Conservation (phyloP, 2,888 invertebrate genomes). For the Nemotelus pantherinus region DNA sequence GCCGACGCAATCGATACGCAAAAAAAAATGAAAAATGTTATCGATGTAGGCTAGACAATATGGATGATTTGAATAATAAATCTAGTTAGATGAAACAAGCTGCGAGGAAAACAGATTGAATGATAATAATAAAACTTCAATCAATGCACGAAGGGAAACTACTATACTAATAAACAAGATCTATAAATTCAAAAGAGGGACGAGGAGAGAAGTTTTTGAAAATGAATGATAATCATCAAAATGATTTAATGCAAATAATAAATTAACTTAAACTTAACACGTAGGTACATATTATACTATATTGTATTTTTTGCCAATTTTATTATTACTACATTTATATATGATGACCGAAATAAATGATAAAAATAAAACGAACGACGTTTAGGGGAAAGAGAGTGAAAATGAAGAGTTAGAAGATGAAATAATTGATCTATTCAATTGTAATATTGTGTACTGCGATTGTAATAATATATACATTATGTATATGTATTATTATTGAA, state of each 20-base stretch:
- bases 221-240: neutral
- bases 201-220: neutral
- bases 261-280: constrained; percentile 15
- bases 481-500: constrained; percentile 10
- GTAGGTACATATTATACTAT: constrained; percentile 5
- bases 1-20: too few species aligned
- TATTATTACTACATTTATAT: constrained; percentile 30
- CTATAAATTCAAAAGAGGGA: too few species aligned
- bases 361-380: neutral
- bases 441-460: constrained; percentile 36
- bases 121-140: neutral
- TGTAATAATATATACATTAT: constrained; percentile 20
- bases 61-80: constrained; percentile 6
- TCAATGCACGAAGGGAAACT: neutral
- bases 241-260: constrained; percentile 20
- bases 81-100: constrained; percentile 12
- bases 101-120: neutral
- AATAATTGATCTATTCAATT: constrained; percentile 24
- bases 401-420: neutral
- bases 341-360: neutral
- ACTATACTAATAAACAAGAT: too few species aligned
- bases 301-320: constrained; percentile 43
- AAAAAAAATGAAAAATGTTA: too few species aligned
- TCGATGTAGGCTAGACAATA: constrained; percentile 27
- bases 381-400: neutral